These are phyloP conservation scores for Chloroceryle inda DNA, from an alignment of 2,797 vertebrate species.

Conservation along the genomic window DNA sequence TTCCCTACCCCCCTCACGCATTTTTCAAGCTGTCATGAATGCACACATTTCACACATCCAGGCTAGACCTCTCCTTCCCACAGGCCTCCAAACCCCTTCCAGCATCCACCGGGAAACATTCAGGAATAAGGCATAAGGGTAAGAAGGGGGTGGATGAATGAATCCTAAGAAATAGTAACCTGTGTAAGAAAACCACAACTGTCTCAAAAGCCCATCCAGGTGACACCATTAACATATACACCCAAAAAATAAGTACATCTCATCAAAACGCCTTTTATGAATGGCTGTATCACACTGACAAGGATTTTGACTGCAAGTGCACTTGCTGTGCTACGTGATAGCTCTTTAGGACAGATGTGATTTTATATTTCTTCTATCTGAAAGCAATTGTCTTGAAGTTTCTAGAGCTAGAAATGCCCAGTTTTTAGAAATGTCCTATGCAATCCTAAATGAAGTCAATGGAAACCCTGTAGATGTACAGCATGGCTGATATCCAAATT, in stretches of 20 bases:
- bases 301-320: neutral
- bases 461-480: neutral
- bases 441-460: neutral
- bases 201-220: neutral
- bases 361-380: neutral
- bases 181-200: neutral
- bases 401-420: neutral
- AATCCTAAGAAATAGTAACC: neutral
- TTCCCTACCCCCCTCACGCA: neutral
- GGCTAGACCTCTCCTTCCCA: neutral
- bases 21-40: conserved; percentile 8
- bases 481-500: neutral
- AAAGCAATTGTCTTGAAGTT: neutral
- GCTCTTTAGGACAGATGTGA: neutral
- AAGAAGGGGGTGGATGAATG: neutral
- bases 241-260: neutral
- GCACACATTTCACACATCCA: neutral
- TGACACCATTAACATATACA: accelerated
- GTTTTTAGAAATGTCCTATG: neutral
- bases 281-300: neutral
- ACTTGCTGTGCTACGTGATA: accelerated
- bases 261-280: neutral
- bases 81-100: neutral
- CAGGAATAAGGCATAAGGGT: neutral
- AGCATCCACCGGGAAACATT: neutral